Conservation (phyloP, 2,888 invertebrate species). For the Cerceris rybyensis region DNA sequence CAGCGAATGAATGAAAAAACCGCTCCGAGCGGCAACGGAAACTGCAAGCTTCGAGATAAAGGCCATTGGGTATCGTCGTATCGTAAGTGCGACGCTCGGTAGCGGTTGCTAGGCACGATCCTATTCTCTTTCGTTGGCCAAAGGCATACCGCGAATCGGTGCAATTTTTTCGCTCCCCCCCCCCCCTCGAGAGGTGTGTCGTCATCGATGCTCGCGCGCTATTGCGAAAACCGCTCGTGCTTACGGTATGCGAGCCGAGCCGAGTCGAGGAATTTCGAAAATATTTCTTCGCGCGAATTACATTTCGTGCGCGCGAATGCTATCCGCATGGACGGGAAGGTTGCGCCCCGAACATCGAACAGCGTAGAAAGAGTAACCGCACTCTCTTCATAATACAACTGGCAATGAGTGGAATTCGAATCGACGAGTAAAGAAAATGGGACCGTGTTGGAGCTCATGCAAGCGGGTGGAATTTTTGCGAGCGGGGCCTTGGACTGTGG, state of each 20-base stretch:
- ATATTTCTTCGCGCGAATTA: conserved; percentile 15
- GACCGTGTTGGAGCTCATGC: no score
- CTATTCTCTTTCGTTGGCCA: conserved; percentile 42
- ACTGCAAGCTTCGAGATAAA: background rate
- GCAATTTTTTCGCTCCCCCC: conserved; percentile 67
- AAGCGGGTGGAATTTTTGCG: conserved; percentile 48
- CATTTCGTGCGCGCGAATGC: background rate
- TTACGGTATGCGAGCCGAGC: conserved; percentile 14
- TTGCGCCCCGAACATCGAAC: no score
- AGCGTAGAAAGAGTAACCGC: no score
- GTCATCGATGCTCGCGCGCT: conserved; percentile 22
- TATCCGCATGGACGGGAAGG: no score
- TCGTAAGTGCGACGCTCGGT: background rate
- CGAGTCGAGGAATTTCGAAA: conserved; percentile 25
- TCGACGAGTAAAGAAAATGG: no score
- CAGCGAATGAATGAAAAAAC: no score
- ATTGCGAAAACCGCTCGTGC: conserved; percentile 46
- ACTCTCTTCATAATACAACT: no score
- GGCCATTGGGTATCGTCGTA: conserved; percentile 6
- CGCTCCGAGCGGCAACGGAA: no score
- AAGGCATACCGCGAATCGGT: conserved; percentile 64
- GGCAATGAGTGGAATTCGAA: no score
- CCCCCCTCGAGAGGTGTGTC: conserved; percentile 35
- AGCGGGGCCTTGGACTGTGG: conserved; percentile 46
- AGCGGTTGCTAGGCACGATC: conserved; percentile 6